Conservation (phyloP, 2,113 vertebrate genomes). For the Vidua macroura region DNA sequence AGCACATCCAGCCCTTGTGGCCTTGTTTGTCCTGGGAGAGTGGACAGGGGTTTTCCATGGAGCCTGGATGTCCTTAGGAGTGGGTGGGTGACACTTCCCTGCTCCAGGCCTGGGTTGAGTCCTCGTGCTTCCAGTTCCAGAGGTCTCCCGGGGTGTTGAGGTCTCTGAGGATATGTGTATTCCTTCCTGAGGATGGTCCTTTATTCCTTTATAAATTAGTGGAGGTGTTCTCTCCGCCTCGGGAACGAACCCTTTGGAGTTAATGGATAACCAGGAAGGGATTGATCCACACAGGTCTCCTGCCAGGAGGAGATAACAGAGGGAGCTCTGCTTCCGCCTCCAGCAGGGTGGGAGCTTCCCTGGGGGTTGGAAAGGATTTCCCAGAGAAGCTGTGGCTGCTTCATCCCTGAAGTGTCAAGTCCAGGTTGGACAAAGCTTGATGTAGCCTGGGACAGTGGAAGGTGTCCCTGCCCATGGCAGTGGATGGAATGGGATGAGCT, state of each 20-base stretch:
- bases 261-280: conserved; percentile 15
- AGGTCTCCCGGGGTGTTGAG: rapidly evolving
- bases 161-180: neutral
- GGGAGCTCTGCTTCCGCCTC: neutral
- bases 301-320: conserved; percentile 25
- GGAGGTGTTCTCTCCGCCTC: neutral
- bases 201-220: neutral
- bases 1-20: neutral
- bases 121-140: rapidly evolving
- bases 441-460: neutral
- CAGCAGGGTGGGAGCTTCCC: neutral
- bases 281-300: neutral
- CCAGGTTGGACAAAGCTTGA: neutral
- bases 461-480: neutral
- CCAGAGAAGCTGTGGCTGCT: neutral
- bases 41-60: neutral
- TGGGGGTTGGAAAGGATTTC: neutral
- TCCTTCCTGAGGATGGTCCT: rapidly evolving
- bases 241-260: neutral
- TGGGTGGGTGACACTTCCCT: rapidly evolving
- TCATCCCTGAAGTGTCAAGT: neutral
- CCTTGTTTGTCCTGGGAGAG: rapidly evolving
- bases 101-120: too few species aligned
- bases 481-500: neutral
- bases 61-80: rapidly evolving